Evolutionary conservation across 1,140 invertebrate genomes (phyloP).

Genomic region (Heliconius congener): DNA sequence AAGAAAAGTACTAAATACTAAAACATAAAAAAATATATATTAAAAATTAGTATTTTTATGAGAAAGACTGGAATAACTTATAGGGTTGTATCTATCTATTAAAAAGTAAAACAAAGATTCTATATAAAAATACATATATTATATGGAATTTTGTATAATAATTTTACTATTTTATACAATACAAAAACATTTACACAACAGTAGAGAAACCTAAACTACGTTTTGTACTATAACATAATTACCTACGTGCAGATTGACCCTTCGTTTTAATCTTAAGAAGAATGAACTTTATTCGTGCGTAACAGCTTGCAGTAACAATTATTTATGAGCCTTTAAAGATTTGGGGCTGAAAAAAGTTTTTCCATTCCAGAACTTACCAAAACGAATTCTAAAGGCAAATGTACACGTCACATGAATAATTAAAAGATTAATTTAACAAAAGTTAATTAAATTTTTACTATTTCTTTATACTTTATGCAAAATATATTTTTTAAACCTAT

Average conservation of each 20-base stretch:
- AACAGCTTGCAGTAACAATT: slow-evolving; percentile 40
- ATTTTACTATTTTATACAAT: no score
- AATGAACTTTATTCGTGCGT: slow-evolving; percentile 40
- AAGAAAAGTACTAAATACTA: no score
- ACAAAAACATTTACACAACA: no score
- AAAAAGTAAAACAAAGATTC: no score
- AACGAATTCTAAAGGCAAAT: slow-evolving; percentile 9
- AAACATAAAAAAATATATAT: no score
- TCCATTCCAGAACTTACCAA: slow-evolving; percentile 32
- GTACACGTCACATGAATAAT: slow-evolving; percentile 30
- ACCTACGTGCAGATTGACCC: slow-evolving; percentile 39
- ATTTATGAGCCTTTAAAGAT: slow-evolving; percentile 35
- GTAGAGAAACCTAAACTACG: background rate
- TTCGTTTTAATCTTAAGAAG: slow-evolving; percentile 38
- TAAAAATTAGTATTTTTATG: no score
- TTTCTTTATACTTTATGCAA: background rate
- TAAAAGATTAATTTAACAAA: slow-evolving; percentile 7
- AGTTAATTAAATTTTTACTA: background rate
- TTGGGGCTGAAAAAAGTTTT: slow-evolving; percentile 32
- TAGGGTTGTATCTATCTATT: no score
- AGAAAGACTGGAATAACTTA: no score
- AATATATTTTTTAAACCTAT: background rate
- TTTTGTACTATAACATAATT: slow-evolving; percentile 25
- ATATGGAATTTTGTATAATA: no score
- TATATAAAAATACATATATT: no score